A percentile compares a stretch with the other conserved stretches of the same genome.
Conservation (phyloP, 1,140 invertebrate genomes). For the Sesamia nonagrioides region DNA sequence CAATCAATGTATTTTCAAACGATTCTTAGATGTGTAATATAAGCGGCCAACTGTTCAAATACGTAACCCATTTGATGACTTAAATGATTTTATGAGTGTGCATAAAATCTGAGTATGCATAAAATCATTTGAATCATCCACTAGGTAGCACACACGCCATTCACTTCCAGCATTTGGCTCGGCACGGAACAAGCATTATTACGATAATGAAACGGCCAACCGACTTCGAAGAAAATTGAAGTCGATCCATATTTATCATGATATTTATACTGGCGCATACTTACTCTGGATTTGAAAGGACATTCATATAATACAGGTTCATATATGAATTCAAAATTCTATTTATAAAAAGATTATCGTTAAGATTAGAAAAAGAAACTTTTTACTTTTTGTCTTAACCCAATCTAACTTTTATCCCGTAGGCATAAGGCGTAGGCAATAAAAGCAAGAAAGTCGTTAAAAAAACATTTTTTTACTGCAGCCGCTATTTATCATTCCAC, state of each 20-base stretch:
- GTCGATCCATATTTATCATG: not conserved
- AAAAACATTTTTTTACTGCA: no score
- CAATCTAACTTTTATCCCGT: no score
- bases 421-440: no score
- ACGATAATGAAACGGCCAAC: not conserved
- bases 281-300: slow-evolving; percentile 7
- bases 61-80: no score
- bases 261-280: not conserved
- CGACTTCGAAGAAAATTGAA: not conserved
- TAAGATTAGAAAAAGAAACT: no score
- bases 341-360: no score
- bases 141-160: not conserved
- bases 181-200: not conserved
- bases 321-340: not conserved
- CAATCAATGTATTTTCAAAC: slow-evolving; percentile 30
- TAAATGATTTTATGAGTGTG: no score
- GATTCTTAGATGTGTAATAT: not conserved
- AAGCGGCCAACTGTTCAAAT: not conserved
- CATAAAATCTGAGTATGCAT: not conserved
- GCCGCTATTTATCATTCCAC: no score
- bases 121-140: not conserved
- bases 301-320: slow-evolving; percentile 14
- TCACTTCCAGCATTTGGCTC: slow-evolving; percentile 4
- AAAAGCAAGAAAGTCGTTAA: no score
- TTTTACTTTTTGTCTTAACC: no score